A percentile compares a stretch with the other conserved stretches of the same genome.
Conservation (phyloP, 2,888 invertebrate genomes). For the Aphrophora alni region DNA sequence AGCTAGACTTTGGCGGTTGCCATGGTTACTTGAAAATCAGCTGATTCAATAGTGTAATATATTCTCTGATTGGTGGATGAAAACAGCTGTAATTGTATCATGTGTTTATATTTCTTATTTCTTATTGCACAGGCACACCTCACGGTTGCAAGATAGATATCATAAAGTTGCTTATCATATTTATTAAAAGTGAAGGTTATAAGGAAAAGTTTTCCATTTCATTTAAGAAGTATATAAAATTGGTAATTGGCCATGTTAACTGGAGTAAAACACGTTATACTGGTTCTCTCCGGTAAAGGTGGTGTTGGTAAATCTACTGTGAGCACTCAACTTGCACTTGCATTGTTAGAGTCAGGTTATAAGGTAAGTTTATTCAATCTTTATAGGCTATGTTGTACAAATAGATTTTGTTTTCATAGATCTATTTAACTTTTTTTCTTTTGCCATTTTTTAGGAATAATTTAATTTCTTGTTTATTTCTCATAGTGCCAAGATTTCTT, state of each 20-base stretch:
- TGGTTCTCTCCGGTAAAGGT: constrained; percentile 98
- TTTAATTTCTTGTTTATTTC: too few relatives aligned
- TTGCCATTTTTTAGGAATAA: too few relatives aligned
- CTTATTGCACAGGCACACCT: not conserved
- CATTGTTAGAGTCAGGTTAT: constrained; percentile 77
- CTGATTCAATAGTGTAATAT: not conserved
- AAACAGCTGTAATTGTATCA: not conserved
- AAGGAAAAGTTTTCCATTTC: not conserved
- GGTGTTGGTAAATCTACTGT: constrained; percentile 99
- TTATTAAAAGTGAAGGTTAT: not conserved
- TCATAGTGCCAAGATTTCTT: too few relatives aligned
- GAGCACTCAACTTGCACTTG: constrained; percentile 89
- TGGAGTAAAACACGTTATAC: constrained; percentile 81
- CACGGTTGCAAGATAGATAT: too few relatives aligned
- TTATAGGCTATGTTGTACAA: constrained; percentile 14
- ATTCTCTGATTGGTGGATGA: not conserved
- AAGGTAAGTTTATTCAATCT: constrained; percentile 73
- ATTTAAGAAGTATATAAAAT: not conserved
- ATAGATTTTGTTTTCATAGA: not conserved
- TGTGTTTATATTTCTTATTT: too few relatives aligned
- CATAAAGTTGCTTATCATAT: too few relatives aligned
- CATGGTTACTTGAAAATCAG: not conserved
- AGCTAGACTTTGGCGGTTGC: not conserved
- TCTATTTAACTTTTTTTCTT: too few relatives aligned
- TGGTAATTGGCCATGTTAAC: constrained; percentile 66